Evolutionary conservation across 2,797 vertebrate genomes (phyloP), one percentile per base, ranked within the genome.

Genomic region (Gila robusta): DNA sequence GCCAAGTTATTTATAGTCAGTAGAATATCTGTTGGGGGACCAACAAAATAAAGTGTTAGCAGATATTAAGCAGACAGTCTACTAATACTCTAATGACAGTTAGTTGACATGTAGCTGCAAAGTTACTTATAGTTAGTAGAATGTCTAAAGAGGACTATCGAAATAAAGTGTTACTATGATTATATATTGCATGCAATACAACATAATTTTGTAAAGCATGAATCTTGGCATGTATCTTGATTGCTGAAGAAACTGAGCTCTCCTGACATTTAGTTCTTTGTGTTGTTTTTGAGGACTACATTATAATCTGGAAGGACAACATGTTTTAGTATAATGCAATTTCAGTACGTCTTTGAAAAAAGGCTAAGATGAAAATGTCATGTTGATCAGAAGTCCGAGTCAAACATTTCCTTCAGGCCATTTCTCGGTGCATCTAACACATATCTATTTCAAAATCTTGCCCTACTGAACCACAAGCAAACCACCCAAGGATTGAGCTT

Each of bases 331-430:
- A 89, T 91, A 87, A 91, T 90, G 76, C 81, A 86, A 86, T 91
- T 91, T 91, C 21, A 76, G 37, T 17, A 62, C 35, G 12, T 67
- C 79, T 88, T 90, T 39, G 84, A 66, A 71, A 79, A 28, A 81
- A 62, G 74, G 76, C 79, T 72, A 80, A 89, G 89, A 91, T 89
- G 83, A 83, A 91, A 94, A 91, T 91, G 85, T 89, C 90, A 90
- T 19, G 74, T 62, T 84, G 92, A 91, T 83, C 47, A 86, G 76
- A 91, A 91, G 85, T 86, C 81, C 2, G 10, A 88, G 82, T 91
- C 79, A 78, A 62, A 79, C 59, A 66, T 89, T 88, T 76, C 88
- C 91, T 4, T 32, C 87, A 90, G 91, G 89, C 88, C 83, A 87
- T 70, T 28, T 86, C 56, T 78, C 49, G 86, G 81, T 14, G 70